Percentiles rank a stretch among this genome's conserved stretches.
These are phyloP conservation scores for Haemorhous mexicanus DNA, from an alignment of 2,113 vertebrate species.

Conservation along the genomic window DNA sequence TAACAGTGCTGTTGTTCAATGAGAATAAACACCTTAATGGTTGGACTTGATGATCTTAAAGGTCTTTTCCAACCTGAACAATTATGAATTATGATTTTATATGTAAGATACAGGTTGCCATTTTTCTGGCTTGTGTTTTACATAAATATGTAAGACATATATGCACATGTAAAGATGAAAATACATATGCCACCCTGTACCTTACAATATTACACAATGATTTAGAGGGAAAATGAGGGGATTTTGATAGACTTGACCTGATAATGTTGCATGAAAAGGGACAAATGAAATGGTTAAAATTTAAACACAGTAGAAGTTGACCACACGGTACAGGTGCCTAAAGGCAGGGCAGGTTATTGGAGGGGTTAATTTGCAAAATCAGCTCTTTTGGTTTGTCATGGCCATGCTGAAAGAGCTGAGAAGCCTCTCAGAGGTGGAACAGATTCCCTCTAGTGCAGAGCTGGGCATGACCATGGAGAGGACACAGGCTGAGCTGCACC, in stretches of 20 bases:
- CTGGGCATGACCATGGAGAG: rapidly evolving
- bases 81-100: background rate
- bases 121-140: background rate
- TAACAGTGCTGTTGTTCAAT: background rate
- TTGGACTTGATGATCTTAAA: background rate
- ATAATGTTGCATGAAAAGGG: background rate
- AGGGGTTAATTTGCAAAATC: too few relatives aligned
- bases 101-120: rapidly evolving
- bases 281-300: background rate
- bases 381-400: background rate
- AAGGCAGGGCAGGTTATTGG: background rate
- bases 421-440: background rate
- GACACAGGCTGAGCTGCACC: background rate
- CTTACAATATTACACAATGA: background rate
- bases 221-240: background rate
- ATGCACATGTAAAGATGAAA: background rate
- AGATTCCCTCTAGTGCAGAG: background rate
- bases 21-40: background rate
- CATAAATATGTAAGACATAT: rapidly evolving
- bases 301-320: rapidly evolving
- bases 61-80: too few relatives aligned
- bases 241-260: background rate
- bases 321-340: background rate
- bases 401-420: background rate
- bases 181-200: background rate